Conservation (phyloP, 2,113 vertebrate species). For the Trichechus manatus region DNA sequence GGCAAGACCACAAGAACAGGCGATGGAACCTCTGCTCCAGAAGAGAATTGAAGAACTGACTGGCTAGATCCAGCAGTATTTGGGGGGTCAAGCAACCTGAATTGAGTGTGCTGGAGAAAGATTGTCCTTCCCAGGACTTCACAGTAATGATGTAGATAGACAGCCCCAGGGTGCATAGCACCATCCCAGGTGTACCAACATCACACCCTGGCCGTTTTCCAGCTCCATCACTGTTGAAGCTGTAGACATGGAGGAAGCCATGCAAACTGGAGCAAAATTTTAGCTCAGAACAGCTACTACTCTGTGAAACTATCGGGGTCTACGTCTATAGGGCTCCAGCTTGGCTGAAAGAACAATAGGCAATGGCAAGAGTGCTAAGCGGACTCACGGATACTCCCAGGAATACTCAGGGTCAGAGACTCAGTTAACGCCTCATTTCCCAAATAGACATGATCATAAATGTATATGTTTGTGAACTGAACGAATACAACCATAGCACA, state of each 20-base stretch:
- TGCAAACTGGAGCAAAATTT: not conserved
- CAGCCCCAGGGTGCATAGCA: not conserved
- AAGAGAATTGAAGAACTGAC: not conserved
- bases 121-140: not conserved
- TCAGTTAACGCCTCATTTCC: not conserved
- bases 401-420: not conserved
- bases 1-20: not conserved
- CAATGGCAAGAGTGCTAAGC: not conserved
- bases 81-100: not conserved
- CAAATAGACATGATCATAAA: not conserved
- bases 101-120: not conserved
- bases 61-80: not conserved
- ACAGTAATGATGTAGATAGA: not conserved
- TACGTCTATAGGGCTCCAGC: not conserved
- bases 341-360: not conserved
- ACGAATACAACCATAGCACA: not conserved
- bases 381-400: not conserved
- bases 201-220: not conserved
- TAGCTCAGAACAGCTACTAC: not conserved
- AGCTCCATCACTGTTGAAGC: not conserved
- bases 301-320: not conserved
- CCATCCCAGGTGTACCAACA: not conserved
- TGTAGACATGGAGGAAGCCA: not conserved
- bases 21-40: not conserved
- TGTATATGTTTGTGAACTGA: not conserved